A percentile compares a stretch with the other conserved stretches of the same genome.
Evolutionary conservation across 1,140 invertebrate genomes (phyloP).

Genomic region (Lepidurus arcticus): DNA sequence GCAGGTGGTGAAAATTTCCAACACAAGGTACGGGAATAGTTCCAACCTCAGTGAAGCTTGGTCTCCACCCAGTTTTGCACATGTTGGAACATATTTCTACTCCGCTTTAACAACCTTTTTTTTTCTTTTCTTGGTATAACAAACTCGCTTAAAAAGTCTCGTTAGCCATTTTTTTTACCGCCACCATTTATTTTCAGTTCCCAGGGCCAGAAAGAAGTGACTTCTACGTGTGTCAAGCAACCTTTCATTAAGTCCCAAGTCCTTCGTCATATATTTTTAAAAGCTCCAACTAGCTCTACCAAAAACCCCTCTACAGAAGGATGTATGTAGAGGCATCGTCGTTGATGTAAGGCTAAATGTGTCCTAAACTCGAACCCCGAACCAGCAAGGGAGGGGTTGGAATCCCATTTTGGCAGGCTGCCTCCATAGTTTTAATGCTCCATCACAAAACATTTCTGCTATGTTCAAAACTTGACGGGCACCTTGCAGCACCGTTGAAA

Average conservation of each 20-base stretch:
- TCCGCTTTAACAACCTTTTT: background rate
- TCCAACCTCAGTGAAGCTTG: background rate
- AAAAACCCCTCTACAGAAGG: background rate
- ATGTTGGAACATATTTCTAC: background rate
- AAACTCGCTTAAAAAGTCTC: background rate
- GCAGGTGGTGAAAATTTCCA: background rate
- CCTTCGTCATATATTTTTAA: slow-evolving; percentile 15
- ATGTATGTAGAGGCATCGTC: background rate
- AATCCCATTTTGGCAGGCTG: background rate
- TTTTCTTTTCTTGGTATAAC: background rate
- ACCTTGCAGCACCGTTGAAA: background rate
- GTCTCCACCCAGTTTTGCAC: background rate
- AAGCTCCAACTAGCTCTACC: background rate
- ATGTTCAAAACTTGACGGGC: background rate
- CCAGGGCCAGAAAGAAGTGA: background rate
- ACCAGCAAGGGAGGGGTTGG: background rate
- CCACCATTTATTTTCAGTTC: background rate
- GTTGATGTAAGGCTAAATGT: background rate
- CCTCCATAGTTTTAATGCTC: background rate
- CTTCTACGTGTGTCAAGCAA: background rate
- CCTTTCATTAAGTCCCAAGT: background rate
- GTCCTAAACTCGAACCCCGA: background rate
- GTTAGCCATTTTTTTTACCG: background rate
- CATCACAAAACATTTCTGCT: background rate
- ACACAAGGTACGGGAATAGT: background rate